These are phyloP conservation scores for Pocillopora meandrina DNA, from an alignment of 92 coral and sea anemone genomes.

Conservation along the genomic window DNA sequence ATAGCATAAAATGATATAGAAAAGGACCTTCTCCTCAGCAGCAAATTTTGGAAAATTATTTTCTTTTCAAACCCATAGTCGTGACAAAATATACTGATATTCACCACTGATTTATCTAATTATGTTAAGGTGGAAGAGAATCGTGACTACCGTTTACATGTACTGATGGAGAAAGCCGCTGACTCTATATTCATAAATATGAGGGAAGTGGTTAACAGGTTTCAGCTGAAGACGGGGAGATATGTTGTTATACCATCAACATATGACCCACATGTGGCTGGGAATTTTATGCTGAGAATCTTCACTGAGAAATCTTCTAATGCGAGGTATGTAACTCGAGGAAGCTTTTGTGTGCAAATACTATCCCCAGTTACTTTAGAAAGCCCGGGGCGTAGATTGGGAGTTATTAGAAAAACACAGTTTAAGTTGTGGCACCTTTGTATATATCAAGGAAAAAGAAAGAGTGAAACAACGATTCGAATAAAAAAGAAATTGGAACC, in stretches of 20 bases:
- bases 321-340: constrained; percentile 61
- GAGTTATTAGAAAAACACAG: no score
- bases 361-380: no score
- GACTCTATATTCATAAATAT: constrained; percentile 91
- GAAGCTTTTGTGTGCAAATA: background rate
- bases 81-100: background rate
- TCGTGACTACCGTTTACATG: constrained; percentile 88
- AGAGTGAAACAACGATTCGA: no score
- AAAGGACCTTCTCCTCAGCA: no score
- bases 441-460: no score
- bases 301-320: constrained; percentile 78
- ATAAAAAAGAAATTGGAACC: no score
- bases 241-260: constrained; percentile 94
- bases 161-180: constrained; percentile 85
- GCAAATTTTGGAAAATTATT: no score
- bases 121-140: constrained; percentile 84
- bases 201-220: constrained; percentile 87
- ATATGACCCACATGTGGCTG: constrained; percentile 78
- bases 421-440: no score
- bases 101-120: background rate
- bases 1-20: no score
- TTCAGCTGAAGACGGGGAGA: constrained; percentile 78
- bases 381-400: no score
- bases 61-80: no score
- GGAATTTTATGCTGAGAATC: constrained; percentile 80